These are phyloP conservation scores for Trachymyrmex septentrionalis DNA, from an alignment of 1,140 invertebrate genomes.

Conservation along the genomic window DNA sequence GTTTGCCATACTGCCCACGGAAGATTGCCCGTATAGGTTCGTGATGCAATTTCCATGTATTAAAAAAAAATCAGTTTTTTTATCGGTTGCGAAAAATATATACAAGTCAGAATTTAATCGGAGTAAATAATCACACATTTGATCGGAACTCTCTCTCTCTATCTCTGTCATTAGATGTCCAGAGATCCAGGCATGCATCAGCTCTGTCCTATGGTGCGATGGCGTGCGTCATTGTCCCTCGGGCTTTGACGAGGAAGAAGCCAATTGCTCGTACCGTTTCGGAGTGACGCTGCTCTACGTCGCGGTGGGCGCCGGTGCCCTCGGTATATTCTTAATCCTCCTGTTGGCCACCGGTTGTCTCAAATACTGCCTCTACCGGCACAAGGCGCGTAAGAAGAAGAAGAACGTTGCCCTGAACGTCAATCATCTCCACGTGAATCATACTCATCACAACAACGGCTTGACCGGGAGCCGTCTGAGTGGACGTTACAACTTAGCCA, in stretches of 20 bases:
- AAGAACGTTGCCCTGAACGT: slow-evolving; percentile 87
- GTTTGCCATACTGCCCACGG: slow-evolving; percentile 88
- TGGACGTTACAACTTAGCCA: slow-evolving; percentile 86
- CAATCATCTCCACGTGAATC: slow-evolving; percentile 88
- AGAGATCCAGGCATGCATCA: slow-evolving; percentile 91
- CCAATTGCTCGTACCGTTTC: slow-evolving; percentile 91
- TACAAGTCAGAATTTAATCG: neutral
- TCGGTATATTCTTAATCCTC: slow-evolving; percentile 86
- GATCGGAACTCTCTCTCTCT: neutral
- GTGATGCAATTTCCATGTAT: neutral
- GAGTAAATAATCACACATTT: neutral
- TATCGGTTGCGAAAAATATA: neutral
- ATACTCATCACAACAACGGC: slow-evolving; percentile 86
- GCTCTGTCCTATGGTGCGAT: slow-evolving; percentile 91
- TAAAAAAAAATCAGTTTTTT: neutral
- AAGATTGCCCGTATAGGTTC: slow-evolving; percentile 91
- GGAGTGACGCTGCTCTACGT: slow-evolving; percentile 90
- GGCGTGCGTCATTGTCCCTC: slow-evolving; percentile 91
- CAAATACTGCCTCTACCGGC: slow-evolving; percentile 88
- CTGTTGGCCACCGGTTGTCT: slow-evolving; percentile 89
- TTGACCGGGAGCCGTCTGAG: slow-evolving; percentile 80
- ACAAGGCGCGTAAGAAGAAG: slow-evolving; percentile 89
- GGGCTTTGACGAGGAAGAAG: slow-evolving; percentile 91
- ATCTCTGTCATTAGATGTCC: slow-evolving; percentile 87
- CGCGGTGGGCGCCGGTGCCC: slow-evolving; percentile 88